Evolutionary conservation across 1,140 invertebrate genomes (phyloP).

Genomic region (Lepidurus arcticus): DNA sequence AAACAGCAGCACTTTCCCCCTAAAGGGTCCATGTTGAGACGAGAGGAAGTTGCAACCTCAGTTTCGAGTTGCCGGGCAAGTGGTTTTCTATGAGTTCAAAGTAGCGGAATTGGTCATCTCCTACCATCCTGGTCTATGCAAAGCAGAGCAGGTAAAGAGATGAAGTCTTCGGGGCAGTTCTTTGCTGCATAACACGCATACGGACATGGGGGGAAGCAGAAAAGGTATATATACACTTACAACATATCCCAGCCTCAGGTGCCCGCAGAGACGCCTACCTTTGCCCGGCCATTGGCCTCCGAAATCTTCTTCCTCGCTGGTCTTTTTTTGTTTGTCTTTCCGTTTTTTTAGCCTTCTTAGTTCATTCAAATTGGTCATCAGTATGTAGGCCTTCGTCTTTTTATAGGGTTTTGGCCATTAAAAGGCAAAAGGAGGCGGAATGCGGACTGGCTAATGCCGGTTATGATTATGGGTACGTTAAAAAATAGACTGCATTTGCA

Average conservation of each 20-base stretch:
- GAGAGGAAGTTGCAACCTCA: slow-evolving; percentile 19
- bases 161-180: slow-evolving; percentile 10
- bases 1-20: slow-evolving; percentile 7
- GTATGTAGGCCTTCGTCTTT: background rate
- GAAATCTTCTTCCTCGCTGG: slow-evolving; percentile 15
- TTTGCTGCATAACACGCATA: slow-evolving; percentile 12
- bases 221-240: slow-evolving; percentile 8
- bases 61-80: slow-evolving; percentile 17
- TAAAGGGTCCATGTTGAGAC: background rate
- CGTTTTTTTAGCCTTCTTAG: background rate
- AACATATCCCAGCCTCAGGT: slow-evolving; percentile 21
- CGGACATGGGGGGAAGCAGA: slow-evolving; percentile 6
- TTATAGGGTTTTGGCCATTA: background rate
- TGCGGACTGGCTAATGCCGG: background rate
- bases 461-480: slow-evolving; percentile 5
- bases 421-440: background rate
- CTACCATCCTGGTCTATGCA: background rate
- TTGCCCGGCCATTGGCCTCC: slow-evolving; percentile 20
- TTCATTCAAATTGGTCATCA: background rate
- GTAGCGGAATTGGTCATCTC: slow-evolving; percentile 16
- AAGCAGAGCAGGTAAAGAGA: slow-evolving; percentile 18
- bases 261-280: background rate
- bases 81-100: slow-evolving; percentile 19
- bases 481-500: slow-evolving; percentile 12
- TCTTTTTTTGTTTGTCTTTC: background rate